A percentile compares a stretch with the other conserved stretches of the same genome.
Evolutionary conservation across 2,797 vertebrate species (phyloP).

Genomic region (Threskiornis aethiopicus): DNA sequence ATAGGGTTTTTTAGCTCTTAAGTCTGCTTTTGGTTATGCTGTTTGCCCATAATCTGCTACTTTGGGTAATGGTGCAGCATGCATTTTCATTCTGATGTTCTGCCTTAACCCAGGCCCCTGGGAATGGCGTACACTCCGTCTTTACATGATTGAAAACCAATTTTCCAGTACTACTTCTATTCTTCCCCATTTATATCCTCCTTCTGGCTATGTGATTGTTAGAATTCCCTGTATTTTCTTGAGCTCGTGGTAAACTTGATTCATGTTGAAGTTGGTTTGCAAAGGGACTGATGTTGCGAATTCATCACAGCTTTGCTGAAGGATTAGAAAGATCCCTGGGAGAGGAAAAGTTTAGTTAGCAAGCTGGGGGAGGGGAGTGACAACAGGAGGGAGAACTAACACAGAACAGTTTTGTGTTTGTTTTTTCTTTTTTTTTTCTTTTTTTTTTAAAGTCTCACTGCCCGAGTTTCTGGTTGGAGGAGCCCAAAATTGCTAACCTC

Average conservation of each 20-base stretch:
- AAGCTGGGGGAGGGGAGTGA: constrained; percentile 39
- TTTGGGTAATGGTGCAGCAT: background rate
- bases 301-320: background rate
- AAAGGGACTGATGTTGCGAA: constrained; percentile 16
- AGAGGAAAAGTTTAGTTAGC: constrained; percentile 51
- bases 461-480: constrained; percentile 2
- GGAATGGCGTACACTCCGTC: background rate
- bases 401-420: constrained; percentile 44
- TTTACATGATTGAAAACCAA: background rate
- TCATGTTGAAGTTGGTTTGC: background rate
- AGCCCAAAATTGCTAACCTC: background rate
- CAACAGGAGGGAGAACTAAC: constrained; percentile 54
- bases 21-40: background rate
- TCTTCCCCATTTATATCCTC: background rate
- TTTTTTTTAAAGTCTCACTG: background rate
- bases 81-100: background rate
- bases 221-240: constrained; percentile 16
- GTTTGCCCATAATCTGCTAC: background rate
- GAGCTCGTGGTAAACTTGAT: background rate
- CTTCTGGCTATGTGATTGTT: background rate
- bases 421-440: background rate
- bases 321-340: constrained; percentile 53
- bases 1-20: background rate
- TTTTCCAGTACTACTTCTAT: background rate
- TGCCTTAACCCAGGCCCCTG: background rate